These are phyloP conservation scores for Euwallacea similis DNA, from an alignment of 1,140 invertebrate species.

Conservation along the genomic window DNA sequence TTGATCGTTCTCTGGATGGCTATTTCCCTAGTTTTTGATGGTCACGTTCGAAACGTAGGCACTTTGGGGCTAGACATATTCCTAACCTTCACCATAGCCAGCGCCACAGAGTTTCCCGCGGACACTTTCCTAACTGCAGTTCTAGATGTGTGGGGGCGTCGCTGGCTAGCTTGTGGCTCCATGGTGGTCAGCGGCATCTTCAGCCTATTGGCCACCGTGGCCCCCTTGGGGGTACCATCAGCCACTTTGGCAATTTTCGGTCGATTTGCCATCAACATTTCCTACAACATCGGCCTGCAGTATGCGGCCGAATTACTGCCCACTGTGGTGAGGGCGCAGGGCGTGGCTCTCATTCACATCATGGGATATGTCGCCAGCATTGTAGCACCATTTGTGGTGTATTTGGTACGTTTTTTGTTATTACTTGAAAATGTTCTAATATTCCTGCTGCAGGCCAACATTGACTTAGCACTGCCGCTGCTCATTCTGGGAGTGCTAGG, in stretches of 20 bases:
- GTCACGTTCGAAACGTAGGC: conserved; percentile 81
- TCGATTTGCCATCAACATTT: conserved; percentile 81
- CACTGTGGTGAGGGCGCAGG: conserved; percentile 82
- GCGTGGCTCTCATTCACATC: conserved; percentile 80
- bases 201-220: conserved; percentile 72
- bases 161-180: conserved; percentile 80
- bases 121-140: conserved; percentile 78
- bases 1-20: conserved; percentile 84
- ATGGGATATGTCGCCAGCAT: conserved; percentile 83
- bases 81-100: conserved; percentile 80
- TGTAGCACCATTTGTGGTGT: conserved; percentile 79
- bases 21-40: conserved; percentile 83
- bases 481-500: conserved; percentile 74
- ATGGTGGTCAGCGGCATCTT: conserved; percentile 79
- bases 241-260: conserved; percentile 75
- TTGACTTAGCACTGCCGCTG: conserved; percentile 70
- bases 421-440: not conserved
- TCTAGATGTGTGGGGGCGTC: conserved; percentile 78
- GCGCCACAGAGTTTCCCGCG: conserved; percentile 79
- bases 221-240: conserved; percentile 67
- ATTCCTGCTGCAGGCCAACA: conserved; percentile 58
- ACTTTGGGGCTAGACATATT: conserved; percentile 78
- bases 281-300: conserved; percentile 86
- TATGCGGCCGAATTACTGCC: conserved; percentile 85
- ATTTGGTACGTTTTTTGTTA: conserved; percentile 61